Conservation (phyloP, 2,113 vertebrate species). For the Porphyrio hochstetteri region DNA sequence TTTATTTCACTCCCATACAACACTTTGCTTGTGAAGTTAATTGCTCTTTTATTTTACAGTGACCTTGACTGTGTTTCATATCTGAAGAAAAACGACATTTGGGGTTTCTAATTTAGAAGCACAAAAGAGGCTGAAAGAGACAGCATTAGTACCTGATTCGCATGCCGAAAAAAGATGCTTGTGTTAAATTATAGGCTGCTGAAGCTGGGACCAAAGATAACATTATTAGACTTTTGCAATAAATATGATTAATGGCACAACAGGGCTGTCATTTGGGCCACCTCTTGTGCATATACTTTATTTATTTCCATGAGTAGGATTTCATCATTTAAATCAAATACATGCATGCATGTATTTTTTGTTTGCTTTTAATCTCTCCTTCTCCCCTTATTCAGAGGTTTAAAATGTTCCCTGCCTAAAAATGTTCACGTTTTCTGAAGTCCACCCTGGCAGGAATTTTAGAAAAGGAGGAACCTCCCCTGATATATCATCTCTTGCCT, state of each 20-base stretch:
- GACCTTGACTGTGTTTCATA: constrained; percentile 58
- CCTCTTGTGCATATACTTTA: neutral
- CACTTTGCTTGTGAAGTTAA: constrained; percentile 61
- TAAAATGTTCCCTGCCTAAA: neutral
- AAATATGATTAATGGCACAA: constrained; percentile 44
- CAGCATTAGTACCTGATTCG: neutral
- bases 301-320: neutral
- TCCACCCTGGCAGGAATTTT: neutral
- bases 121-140: constrained; percentile 58
- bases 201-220: constrained; percentile 60
- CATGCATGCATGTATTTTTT: neutral
- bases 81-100: constrained; percentile 48
- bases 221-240: constrained; percentile 21
- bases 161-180: neutral
- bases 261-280: neutral
- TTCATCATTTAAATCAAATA: neutral
- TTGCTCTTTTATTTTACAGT: constrained; percentile 64
- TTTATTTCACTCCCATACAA: neutral
- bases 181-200: constrained; percentile 46
- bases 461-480: neutral
- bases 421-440: neutral
- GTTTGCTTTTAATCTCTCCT: neutral
- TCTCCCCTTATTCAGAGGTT: neutral
- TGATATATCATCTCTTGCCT: neutral
- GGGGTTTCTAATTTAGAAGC: constrained; percentile 73